phyloP scores from a whole-genome alignment of 2,113 vertebrate genomes.

The Rutilus rutilus region DNA sequence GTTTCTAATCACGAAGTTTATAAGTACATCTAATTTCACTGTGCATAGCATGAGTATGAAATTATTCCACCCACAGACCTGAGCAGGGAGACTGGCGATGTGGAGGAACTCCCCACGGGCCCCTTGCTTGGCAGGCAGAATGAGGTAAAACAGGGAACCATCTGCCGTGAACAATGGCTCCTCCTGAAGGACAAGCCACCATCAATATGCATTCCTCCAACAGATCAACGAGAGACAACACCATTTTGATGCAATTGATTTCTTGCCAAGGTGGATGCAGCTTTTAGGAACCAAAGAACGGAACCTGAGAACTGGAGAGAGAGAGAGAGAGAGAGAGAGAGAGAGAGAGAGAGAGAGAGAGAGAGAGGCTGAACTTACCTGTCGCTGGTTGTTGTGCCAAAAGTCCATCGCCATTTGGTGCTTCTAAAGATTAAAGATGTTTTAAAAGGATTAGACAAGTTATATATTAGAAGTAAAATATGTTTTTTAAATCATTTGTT shows the following conservation, averaged over 20 bases:
- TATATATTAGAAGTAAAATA: conserved; percentile 36
- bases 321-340: not conserved
- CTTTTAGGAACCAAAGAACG: not conserved
- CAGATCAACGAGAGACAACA: conserved; percentile 13
- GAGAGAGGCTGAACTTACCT: conserved; percentile 67
- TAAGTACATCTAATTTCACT: not conserved
- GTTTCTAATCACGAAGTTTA: conserved; percentile 22
- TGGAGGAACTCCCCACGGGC: conserved; percentile 81
- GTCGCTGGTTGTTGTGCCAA: conserved; percentile 75
- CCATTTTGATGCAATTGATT: conserved; percentile 28
- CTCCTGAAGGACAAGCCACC: conserved; percentile 68
- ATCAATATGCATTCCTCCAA: conserved; percentile 3
- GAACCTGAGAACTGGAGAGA: not conserved
- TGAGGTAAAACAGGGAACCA: conserved; percentile 74
- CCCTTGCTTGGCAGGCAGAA: conserved; percentile 80
- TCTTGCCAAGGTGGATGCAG: not conserved
- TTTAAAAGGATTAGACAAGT: conserved; percentile 35
- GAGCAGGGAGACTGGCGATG: conserved; percentile 74
- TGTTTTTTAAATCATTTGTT: conserved; percentile 18
- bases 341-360: not conserved
- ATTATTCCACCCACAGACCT: conserved; percentile 68
- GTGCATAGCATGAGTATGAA: conserved; percentile 5
- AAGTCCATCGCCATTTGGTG: conserved; percentile 77
- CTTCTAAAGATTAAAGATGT: conserved; percentile 69
- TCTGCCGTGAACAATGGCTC: conserved; percentile 76